phyloP scores from a whole-genome alignment of 2,797 vertebrate species.

The Luscinia luscinia region DNA sequence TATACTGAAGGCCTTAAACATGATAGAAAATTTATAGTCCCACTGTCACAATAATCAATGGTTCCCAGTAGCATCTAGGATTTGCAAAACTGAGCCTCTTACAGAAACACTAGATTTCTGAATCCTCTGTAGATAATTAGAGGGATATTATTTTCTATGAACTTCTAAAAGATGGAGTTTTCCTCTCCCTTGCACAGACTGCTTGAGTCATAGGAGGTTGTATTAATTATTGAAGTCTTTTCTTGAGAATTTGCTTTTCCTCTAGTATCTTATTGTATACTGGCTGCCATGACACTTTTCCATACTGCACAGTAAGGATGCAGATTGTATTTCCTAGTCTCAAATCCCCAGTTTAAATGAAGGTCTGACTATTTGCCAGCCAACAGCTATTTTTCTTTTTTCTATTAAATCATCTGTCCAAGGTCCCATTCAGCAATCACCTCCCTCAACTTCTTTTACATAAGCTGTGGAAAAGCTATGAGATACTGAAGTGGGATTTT shows the following conservation, averaged over 20 bases:
- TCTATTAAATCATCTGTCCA: not conserved
- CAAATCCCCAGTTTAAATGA: not conserved
- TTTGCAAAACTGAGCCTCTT: not conserved
- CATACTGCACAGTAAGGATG: not conserved
- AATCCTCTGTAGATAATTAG: not conserved
- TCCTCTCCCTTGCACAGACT: not conserved
- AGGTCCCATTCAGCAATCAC: not conserved
- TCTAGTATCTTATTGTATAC: not conserved
- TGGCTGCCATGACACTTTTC: not conserved
- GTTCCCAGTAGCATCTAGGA: not conserved
- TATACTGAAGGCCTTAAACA: not conserved
- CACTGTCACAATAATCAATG: not conserved
- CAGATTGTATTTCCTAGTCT: not conserved
- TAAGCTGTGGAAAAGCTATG: not conserved
- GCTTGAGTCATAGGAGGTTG: not conserved
- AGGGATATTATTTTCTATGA: not conserved
- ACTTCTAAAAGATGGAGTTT: not conserved
- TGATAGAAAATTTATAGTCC: not conserved
- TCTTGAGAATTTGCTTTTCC: not conserved
- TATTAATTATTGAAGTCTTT: not conserved
- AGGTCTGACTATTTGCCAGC: not conserved
- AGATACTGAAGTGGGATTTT: not conserved
- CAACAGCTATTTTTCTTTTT: not conserved
- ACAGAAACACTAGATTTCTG: not conserved
- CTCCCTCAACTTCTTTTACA: not conserved